These are phyloP conservation scores for Plusia festucae DNA, from an alignment of 2,888 invertebrate genomes.

Conservation along the genomic window DNA sequence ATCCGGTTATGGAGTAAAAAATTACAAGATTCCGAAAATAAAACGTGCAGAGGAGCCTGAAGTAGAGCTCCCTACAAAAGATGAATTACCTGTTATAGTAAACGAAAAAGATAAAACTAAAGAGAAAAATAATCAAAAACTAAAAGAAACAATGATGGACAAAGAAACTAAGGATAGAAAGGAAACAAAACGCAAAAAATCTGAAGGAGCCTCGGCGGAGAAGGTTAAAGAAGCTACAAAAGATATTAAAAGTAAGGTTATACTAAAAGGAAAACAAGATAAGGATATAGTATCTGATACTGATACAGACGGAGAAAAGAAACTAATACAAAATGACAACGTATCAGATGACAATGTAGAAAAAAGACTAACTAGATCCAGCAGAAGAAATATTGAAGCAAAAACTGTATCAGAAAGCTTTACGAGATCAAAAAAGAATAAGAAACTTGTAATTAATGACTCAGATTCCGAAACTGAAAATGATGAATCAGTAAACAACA, in stretches of 20 bases:
- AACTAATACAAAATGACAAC: constrained; percentile 2
- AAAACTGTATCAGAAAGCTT: constrained; percentile 28
- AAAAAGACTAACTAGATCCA: constrained; percentile 70
- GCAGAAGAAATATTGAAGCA: constrained; percentile 55
- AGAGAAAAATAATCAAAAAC: constrained; percentile 31
- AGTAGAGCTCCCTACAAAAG: constrained; percentile 47
- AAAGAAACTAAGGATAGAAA: constrained; percentile 40
- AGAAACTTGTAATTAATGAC: constrained; percentile 67
- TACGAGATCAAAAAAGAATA: constrained; percentile 57
- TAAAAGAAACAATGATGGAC: constrained; percentile 16
- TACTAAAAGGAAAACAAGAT: constrained; percentile 31
- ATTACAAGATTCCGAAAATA: constrained; percentile 87
- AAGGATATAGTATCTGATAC: constrained; percentile 18
- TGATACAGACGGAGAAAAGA: constrained; percentile 16
- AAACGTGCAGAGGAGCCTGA: constrained; percentile 66
- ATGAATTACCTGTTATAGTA: constrained; percentile 27
- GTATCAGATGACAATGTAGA: constrained; percentile 41
- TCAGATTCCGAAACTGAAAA: constrained; percentile 71
- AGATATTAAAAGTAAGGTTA: constrained; percentile 25
- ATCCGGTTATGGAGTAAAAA: constrained; percentile 82
- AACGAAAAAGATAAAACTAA: constrained; percentile 27
- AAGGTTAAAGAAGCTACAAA: constrained; percentile 29
- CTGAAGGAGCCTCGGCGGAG: constrained; percentile 33
- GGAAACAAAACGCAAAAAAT: constrained; percentile 28
- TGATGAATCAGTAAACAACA: constrained; percentile 17